These are phyloP conservation scores for Acronicta alni DNA, from an alignment of 2,888 invertebrate genomes.

Conservation along the genomic window DNA sequence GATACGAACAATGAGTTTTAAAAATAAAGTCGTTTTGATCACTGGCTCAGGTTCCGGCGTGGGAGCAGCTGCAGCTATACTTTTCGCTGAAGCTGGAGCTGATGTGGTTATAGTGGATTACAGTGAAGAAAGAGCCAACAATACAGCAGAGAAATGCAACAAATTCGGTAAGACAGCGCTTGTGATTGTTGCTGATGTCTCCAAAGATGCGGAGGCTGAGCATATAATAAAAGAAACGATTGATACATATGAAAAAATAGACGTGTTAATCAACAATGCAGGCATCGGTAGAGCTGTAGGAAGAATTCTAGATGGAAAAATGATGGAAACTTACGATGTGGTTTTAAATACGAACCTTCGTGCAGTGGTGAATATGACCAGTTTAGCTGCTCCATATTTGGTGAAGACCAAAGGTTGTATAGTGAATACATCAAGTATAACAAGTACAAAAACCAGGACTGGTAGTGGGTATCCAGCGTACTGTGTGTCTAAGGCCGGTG, in stretches of 20 bases:
- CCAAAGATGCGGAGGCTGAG: slow-evolving; percentile 54
- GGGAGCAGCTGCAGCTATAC: slow-evolving; percentile 59
- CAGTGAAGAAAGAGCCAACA: slow-evolving; percentile 36
- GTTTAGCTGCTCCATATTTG: slow-evolving; percentile 61
- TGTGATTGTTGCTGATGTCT: slow-evolving; percentile 57
- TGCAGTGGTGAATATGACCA: slow-evolving; percentile 59
- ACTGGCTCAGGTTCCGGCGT: slow-evolving; percentile 68
- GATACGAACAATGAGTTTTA: not conserved
- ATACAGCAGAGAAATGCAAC: slow-evolving; percentile 29
- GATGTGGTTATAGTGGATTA: slow-evolving; percentile 45
- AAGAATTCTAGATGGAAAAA: slow-evolving; percentile 42
- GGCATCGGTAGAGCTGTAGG: slow-evolving; percentile 34
- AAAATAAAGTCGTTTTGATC: slow-evolving; percentile 62
- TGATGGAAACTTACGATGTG: slow-evolving; percentile 59
- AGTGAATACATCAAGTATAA: slow-evolving; percentile 66
- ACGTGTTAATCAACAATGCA: slow-evolving; percentile 66
- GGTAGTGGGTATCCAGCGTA: slow-evolving; percentile 8
- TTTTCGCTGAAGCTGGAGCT: slow-evolving; percentile 59
- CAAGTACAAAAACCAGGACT: slow-evolving; percentile 5
- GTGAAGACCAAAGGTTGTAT: slow-evolving; percentile 66
- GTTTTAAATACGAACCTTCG: slow-evolving; percentile 65
- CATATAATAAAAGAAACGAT: slow-evolving; percentile 56
- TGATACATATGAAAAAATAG: slow-evolving; percentile 57
- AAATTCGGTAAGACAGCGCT: slow-evolving; percentile 48
- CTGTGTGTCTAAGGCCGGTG: slow-evolving; percentile 37